Conservation (phyloP, 2,888 invertebrate genomes). For the Drosophila algonquin region DNA sequence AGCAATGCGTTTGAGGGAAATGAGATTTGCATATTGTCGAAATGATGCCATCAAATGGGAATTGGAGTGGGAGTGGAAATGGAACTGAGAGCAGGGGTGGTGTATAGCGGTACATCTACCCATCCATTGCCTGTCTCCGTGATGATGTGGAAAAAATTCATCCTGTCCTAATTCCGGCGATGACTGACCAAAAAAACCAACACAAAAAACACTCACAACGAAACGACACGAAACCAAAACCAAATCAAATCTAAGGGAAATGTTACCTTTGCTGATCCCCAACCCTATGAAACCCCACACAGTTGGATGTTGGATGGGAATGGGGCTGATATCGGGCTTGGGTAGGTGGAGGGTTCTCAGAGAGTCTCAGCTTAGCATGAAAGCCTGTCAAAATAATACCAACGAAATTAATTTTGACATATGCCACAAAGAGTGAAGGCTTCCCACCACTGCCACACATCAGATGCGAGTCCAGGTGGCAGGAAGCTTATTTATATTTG, state of each 20-base stretch:
- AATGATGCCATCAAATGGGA: constrained; percentile 55
- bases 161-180: constrained; percentile 26
- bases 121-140: neutral
- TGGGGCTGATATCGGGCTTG: neutral
- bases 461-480: neutral
- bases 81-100: neutral
- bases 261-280: constrained; percentile 28
- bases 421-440: constrained; percentile 72
- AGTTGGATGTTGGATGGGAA: constrained; percentile 1
- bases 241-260: constrained; percentile 20
- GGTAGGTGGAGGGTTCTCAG: neutral
- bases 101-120: neutral
- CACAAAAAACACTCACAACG: constrained; percentile 9
- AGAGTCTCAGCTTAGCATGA: constrained; percentile 58
- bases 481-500: neutral
- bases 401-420: constrained; percentile 75
- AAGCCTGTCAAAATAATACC: constrained; percentile 75
- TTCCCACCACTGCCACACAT: constrained; percentile 36
- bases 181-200: constrained; percentile 61
- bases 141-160: constrained; percentile 23
- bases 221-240: constrained; percentile 19
- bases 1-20: constrained; percentile 38
- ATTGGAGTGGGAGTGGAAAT: neutral
- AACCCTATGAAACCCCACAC: constrained; percentile 1
- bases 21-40: constrained; percentile 61